phyloP scores from a whole-genome alignment of 2,113 vertebrate genomes.

The Neogobius melanostomus region DNA sequence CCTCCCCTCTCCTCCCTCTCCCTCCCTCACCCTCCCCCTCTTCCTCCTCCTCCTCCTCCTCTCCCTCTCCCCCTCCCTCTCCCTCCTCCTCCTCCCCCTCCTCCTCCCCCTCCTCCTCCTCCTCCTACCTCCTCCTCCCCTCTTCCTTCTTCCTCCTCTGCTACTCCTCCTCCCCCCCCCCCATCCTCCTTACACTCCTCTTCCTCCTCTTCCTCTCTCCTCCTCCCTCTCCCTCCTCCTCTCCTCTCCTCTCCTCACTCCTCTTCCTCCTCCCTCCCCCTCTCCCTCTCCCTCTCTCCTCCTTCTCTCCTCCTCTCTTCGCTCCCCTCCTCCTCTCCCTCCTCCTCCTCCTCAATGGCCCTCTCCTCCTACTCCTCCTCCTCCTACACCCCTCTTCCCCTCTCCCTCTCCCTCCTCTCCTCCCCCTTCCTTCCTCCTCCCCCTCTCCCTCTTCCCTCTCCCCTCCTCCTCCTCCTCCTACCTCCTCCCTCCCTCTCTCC shows the following conservation, averaged over 20 bases:
- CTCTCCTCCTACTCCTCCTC: no score
- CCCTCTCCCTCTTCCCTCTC: not conserved
- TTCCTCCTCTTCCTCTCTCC: not conserved
- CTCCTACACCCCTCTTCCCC: no score
- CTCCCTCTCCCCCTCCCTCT: no score
- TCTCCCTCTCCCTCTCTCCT: not conserved
- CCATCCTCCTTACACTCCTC: no score
- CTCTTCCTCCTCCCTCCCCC: not conserved
- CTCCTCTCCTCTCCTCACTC: not conserved
- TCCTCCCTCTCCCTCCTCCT: not conserved
- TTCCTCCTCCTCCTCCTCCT: no score
- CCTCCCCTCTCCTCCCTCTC: not conserved
- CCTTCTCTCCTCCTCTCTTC: not conserved
- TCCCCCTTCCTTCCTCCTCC: not conserved
- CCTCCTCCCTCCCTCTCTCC: not conserved
- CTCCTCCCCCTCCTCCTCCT: no score
- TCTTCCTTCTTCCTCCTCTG: no score
- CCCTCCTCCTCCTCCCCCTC: no score
- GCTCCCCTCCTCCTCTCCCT: not conserved
- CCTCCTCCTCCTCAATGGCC: not conserved
- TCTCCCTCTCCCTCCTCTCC: no score
- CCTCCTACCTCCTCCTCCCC: no score
- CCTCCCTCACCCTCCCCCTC: no score
- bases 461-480: not conserved
- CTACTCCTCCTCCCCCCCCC: no score